phyloP scores from a whole-genome alignment of 2,888 invertebrate genomes.

The Epistrophella euchroma region DNA sequence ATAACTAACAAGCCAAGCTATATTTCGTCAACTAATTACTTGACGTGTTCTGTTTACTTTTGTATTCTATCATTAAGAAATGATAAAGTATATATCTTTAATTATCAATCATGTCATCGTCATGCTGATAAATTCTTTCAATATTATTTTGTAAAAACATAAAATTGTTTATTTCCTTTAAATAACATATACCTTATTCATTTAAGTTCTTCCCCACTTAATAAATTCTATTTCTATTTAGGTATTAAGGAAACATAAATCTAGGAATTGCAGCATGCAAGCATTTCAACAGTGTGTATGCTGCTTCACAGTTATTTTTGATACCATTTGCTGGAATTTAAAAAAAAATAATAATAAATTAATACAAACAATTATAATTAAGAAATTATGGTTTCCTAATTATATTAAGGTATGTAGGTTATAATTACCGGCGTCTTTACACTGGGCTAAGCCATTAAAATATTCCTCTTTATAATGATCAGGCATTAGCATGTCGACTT shows the following conservation, averaged over 20 bases:
- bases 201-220: not conserved
- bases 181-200: not conserved
- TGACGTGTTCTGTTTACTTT: not conserved
- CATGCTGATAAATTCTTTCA: not conserved
- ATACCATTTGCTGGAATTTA: constrained; percentile 78
- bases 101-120: too few species aligned
- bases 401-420: not conserved
- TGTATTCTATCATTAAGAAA: constrained; percentile 31
- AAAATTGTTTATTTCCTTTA: constrained; percentile 1
- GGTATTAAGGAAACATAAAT: constrained; percentile 80
- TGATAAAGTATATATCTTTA: not conserved
- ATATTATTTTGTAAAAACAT: not conserved
- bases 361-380: too few species aligned
- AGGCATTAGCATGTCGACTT: constrained; percentile 82
- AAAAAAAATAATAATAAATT: not conserved
- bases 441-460: constrained; percentile 78
- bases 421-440: constrained; percentile 79
- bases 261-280: constrained; percentile 78
- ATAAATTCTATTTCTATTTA: too few species aligned
- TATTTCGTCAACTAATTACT: constrained; percentile 38
- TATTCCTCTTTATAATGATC: constrained; percentile 80
- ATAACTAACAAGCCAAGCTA: too few species aligned
- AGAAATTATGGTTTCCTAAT: not conserved
- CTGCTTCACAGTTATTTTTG: constrained; percentile 82
- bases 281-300: constrained; percentile 79